phyloP scores from a whole-genome alignment of 1,140 invertebrate species.

The Drosophila ercepeae region DNA sequence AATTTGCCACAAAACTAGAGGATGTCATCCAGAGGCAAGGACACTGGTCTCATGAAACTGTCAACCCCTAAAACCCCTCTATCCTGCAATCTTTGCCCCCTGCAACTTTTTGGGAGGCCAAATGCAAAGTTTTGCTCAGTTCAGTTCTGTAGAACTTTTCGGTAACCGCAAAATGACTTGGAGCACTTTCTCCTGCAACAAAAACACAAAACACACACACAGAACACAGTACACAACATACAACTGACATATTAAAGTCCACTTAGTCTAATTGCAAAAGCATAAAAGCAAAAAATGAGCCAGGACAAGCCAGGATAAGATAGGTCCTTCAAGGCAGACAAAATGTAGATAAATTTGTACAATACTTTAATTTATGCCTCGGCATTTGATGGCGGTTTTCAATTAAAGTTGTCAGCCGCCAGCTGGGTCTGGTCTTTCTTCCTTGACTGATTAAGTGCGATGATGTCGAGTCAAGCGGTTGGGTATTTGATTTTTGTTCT shows the following conservation, averaged over 20 bases:
- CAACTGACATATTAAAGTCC: conserved; percentile 74
- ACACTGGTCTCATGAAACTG: conserved; percentile 45
- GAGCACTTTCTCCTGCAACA: conserved; percentile 48
- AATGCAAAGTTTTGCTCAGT: conserved; percentile 69
- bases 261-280: conserved; percentile 77
- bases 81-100: conserved; percentile 5
- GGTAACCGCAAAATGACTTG: conserved; percentile 73
- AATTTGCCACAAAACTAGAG: conserved; percentile 53
- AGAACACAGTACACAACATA: not conserved
- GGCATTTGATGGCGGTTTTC: conserved; percentile 41
- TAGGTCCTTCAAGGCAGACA: not conserved
- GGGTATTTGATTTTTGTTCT: conserved; percentile 13
- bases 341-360: conserved; percentile 26
- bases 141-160: conserved; percentile 58
- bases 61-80: conserved; percentile 17
- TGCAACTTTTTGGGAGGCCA: conserved; percentile 43
- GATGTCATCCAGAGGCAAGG: conserved; percentile 27
- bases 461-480: conserved; percentile 39
- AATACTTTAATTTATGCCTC: conserved; percentile 48
- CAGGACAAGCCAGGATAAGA: not conserved
- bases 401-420: conserved; percentile 66
- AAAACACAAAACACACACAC: not conserved
- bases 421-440: conserved; percentile 44
- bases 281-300: conserved; percentile 16
- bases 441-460: conserved; percentile 74